These are phyloP conservation scores for Origma solitaria DNA, from an alignment of 2,113 vertebrate species.

Conservation along the genomic window DNA sequence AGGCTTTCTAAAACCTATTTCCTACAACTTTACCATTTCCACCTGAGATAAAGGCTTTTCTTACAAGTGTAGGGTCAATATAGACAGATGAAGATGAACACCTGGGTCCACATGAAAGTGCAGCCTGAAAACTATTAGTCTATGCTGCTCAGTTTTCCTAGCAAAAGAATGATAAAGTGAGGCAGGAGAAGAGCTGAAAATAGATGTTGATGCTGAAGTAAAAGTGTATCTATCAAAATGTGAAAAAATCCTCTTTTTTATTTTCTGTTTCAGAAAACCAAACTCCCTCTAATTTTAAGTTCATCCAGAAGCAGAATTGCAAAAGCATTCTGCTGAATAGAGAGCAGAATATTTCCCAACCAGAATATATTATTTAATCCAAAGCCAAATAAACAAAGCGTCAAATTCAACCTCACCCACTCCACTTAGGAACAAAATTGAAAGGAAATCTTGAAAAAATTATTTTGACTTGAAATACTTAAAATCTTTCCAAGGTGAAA, in stretches of 20 bases:
- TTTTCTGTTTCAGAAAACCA: neutral
- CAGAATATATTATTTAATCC: neutral
- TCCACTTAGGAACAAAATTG: neutral
- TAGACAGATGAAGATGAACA: neutral
- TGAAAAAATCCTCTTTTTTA: rapidly evolving
- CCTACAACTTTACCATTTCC: neutral
- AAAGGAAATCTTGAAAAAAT: neutral
- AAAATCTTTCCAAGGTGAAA: neutral
- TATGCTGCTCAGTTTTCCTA: neutral
- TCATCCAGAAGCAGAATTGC: neutral
- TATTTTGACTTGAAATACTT: neutral
- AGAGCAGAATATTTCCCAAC: neutral
- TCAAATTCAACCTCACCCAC: neutral
- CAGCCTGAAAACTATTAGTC: neutral
- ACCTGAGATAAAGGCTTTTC: neutral
- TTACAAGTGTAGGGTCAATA: neutral
- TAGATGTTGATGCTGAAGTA: neutral
- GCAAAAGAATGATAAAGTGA: neutral
- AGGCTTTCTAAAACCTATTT: neutral
- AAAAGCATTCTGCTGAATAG: neutral
- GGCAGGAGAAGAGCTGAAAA: neutral
- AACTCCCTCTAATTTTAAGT: neutral
- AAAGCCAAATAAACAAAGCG: neutral
- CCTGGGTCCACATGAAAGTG: neutral
- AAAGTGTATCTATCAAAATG: neutral